Evolutionary conservation across 2,113 vertebrate species (phyloP).

Genomic region (Vulpes lagopus): DNA sequence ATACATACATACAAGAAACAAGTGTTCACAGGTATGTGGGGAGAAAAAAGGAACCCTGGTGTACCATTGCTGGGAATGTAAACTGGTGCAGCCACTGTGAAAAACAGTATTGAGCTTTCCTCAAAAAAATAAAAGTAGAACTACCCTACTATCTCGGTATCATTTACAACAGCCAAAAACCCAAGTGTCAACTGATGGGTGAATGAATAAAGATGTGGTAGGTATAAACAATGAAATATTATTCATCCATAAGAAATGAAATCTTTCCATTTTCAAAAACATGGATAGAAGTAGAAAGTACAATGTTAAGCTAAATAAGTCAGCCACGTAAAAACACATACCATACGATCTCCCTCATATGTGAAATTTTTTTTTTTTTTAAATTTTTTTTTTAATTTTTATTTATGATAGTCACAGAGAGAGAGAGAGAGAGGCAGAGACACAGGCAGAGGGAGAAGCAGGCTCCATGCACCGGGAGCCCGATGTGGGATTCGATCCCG

Average conservation of each 20-base stretch:
- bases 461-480: too few species aligned
- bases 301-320: not conserved
- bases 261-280: not conserved
- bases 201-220: not conserved
- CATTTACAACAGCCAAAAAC: not conserved
- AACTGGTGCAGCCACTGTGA: not conserved
- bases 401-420: too few species aligned
- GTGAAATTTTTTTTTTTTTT: too few species aligned
- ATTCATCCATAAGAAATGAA: not conserved
- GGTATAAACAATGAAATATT: not conserved
- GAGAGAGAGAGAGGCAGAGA: too few species aligned
- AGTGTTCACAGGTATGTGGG: not conserved
- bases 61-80: not conserved
- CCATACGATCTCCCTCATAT: not conserved
- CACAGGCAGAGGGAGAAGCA: too few species aligned
- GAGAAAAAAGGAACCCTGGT: not conserved
- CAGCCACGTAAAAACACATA: not conserved
- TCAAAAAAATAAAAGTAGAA: not conserved
- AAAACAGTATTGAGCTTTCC: not conserved
- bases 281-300: not conserved
- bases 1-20: not conserved
- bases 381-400: too few species aligned
- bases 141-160: not conserved
- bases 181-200: not conserved
- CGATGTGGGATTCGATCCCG: too few species aligned